Evolutionary conservation across 2,113 vertebrate genomes (phyloP).

Genomic region (Neodon shergylaensis): DNA sequence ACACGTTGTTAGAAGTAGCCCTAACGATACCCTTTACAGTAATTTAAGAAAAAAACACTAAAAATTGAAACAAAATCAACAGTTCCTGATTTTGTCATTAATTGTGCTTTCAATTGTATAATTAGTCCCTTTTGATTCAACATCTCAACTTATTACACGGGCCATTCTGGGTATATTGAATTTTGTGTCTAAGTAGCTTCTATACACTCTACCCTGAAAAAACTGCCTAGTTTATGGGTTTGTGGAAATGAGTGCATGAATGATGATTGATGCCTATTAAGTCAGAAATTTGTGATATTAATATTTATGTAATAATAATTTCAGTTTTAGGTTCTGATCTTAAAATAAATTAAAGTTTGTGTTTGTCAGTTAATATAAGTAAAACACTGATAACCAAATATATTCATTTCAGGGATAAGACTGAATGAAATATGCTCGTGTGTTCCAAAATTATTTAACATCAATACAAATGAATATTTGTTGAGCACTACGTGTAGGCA

Average conservation of each 20-base stretch:
- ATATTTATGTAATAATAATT: not conserved
- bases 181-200: not conserved
- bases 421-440: not conserved
- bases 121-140: not conserved
- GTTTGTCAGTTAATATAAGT: not conserved
- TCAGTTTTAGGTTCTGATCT: not conserved
- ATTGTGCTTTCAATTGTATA: not conserved
- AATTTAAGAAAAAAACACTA: not conserved
- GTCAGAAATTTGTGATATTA: not conserved
- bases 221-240: not conserved
- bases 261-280: not conserved
- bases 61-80: not conserved
- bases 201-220: not conserved
- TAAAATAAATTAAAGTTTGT: slow-evolving; percentile 31
- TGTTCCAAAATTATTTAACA: not conserved
- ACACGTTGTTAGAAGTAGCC: no score
- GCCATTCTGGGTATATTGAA: not conserved
- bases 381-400: not conserved
- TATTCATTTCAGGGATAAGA: not conserved
- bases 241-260: not conserved
- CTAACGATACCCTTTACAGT: not conserved
- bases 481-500: not conserved
- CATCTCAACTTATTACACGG: not conserved
- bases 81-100: slow-evolving; percentile 11
- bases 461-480: not conserved